Conservation (phyloP, 37 sponge, comb jelly and placozoan species). For the Diacarnus erythraeanus region DNA sequence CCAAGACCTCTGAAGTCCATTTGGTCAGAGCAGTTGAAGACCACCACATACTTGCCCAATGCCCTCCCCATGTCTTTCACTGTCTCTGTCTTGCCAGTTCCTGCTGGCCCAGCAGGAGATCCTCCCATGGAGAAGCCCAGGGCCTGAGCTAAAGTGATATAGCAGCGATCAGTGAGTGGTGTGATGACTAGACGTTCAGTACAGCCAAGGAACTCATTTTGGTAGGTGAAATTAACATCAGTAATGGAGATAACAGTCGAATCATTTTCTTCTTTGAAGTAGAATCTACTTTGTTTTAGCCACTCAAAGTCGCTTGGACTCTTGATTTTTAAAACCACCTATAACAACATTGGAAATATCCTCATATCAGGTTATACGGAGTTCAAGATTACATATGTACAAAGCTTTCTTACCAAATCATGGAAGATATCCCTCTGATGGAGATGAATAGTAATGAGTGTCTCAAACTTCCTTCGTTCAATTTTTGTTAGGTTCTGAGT, state of each 20-base stretch:
- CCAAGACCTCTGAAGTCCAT: conserved; percentile 99
- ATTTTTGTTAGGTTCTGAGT: conserved; percentile 89
- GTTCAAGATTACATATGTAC: too few relatives aligned
- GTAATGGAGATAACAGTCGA: conserved; percentile 88
- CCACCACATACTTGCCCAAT: conserved; percentile 98
- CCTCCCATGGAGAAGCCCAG: conserved; percentile 98
- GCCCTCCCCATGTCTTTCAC: conserved; percentile 96
- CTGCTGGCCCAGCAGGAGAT: conserved; percentile 98
- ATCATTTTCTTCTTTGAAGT: conserved; percentile 92
- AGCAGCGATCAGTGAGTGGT: conserved; percentile 97
- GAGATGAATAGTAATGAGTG: conserved; percentile 98
- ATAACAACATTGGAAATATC: not conserved
- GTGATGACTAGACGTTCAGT: conserved; percentile 99
- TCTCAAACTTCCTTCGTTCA: conserved; percentile 88
- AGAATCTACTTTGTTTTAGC: conserved; percentile 98
- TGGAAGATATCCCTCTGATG: conserved; percentile 99
- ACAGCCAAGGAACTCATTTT: conserved; percentile 98
- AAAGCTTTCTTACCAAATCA: conserved; percentile 79
- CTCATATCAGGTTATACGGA: not conserved
- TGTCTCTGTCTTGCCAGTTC: conserved; percentile 92
- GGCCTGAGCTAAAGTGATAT: conserved; percentile 98
- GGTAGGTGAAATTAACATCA: conserved; percentile 95
- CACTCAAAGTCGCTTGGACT: conserved; percentile 93
- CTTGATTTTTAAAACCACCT: conserved; percentile 78
- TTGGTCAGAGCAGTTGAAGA: conserved; percentile 99